Evolutionary conservation across 1,140 invertebrate species (phyloP).

Genomic region (Panagrolaimus sp.): DNA sequence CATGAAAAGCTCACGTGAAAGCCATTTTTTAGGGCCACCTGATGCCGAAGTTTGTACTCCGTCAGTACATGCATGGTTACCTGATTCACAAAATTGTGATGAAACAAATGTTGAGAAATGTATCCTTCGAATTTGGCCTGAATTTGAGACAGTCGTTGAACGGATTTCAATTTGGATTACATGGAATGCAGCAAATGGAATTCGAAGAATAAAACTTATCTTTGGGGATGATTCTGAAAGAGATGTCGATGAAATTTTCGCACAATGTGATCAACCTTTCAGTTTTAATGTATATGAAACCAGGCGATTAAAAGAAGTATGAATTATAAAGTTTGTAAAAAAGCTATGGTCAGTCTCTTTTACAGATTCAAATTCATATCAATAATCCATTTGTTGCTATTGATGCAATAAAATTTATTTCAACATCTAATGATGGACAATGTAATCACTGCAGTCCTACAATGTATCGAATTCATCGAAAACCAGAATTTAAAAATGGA

Average conservation of each 20-base stretch:
- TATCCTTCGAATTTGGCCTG: not conserved
- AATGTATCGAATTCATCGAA: slow-evolving; percentile 1
- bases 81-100: slow-evolving; percentile 34
- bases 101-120: not conserved
- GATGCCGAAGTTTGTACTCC: not conserved
- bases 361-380: not conserved
- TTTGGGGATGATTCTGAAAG: slow-evolving; percentile 6
- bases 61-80: not conserved
- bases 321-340: no score
- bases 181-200: slow-evolving; percentile 2
- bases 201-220: not conserved
- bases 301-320: not conserved
- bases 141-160: not conserved
- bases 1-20: no score
- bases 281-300: slow-evolving; percentile 3
- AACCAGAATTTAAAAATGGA: not conserved
- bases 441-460: not conserved
- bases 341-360: no score
- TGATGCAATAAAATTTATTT: not conserved
- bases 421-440: not conserved
- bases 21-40: not conserved
- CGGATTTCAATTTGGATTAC: slow-evolving; percentile 1
- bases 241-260: not conserved
- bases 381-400: slow-evolving; percentile 3
- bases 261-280: slow-evolving; percentile 10